These are phyloP conservation scores for Periphyllus acericola DNA, from an alignment of 2,888 invertebrate genomes.

Conservation along the genomic window DNA sequence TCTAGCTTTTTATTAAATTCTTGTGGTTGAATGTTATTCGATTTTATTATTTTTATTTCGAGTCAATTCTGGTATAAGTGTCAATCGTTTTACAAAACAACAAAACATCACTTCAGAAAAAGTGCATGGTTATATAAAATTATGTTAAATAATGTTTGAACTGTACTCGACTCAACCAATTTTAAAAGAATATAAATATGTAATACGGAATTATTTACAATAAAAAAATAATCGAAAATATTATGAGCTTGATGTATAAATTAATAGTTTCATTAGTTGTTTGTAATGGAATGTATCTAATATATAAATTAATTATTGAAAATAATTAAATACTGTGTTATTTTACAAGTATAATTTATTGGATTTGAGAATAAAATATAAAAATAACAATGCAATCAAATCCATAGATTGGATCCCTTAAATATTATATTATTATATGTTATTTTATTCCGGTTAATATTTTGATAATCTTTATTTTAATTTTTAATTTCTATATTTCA, in stretches of 20 bases:
- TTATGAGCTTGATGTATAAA: background rate
- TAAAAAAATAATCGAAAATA: background rate
- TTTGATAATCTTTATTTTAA: too few species aligned
- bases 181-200: background rate
- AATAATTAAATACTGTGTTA: too few species aligned
- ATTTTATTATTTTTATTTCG: constrained; percentile 25
- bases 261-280: background rate
- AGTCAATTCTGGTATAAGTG: constrained; percentile 35
- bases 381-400: too few species aligned
- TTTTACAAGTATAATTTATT: too few species aligned
- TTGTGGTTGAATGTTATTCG: constrained; percentile 6
- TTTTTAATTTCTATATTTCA: background rate
- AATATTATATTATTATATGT: too few species aligned
- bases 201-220: background rate
- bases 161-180: background rate
- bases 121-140: constrained; percentile 9
- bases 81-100: constrained; percentile 7
- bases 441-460: too few species aligned
- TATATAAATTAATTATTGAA: too few species aligned
- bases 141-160: constrained; percentile 34
- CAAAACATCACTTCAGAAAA: constrained; percentile 9
- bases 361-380: too few species aligned
- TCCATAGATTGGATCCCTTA: too few species aligned
- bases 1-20: constrained; percentile 52
- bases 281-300: too few species aligned